These are phyloP conservation scores for Monopterus albus DNA, from an alignment of 2,113 vertebrate species.

Conservation along the genomic window DNA sequence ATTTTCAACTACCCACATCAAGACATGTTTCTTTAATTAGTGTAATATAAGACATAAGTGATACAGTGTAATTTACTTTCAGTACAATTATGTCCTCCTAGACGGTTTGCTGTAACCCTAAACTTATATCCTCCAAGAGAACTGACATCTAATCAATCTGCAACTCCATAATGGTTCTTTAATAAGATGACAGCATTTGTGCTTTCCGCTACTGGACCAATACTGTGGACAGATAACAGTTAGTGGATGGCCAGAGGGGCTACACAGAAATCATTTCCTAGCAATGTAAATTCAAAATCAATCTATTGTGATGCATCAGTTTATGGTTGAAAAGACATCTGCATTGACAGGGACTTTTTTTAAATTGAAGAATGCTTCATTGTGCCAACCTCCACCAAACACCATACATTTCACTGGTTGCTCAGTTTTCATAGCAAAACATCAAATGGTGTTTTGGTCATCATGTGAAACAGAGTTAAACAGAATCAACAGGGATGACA, in stretches of 20 bases:
- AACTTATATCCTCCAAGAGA: not conserved
- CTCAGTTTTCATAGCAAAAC: not conserved
- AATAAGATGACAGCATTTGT: slow-evolving; percentile 7
- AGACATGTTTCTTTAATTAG: not conserved
- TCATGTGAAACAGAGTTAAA: not conserved
- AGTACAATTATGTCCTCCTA: not conserved
- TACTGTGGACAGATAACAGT: slow-evolving; percentile 20
- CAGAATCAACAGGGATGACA: not conserved
- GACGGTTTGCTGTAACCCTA: not conserved
- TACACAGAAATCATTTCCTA: slow-evolving; percentile 2
- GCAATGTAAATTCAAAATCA: slow-evolving; percentile 19
- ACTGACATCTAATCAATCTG: slow-evolving; percentile 21
- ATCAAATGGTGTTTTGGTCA: not conserved
- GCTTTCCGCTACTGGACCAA: not conserved
- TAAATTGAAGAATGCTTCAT: not conserved
- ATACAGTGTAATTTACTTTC: not conserved
- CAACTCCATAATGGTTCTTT: not conserved
- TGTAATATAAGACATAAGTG: not conserved
- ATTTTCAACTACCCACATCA: not conserved
- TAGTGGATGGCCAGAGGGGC: slow-evolving; percentile 2
- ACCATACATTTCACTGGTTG: not conserved
- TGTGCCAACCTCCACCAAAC: not conserved
- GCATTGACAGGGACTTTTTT: slow-evolving; percentile 4
- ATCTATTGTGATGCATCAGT: slow-evolving; percentile 4
- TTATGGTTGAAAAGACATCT: slow-evolving; percentile 4